Base-by-base conservation (phyloP, 2,797 vertebrate genomes). In the Cossypha niveicapilla region DNA sequence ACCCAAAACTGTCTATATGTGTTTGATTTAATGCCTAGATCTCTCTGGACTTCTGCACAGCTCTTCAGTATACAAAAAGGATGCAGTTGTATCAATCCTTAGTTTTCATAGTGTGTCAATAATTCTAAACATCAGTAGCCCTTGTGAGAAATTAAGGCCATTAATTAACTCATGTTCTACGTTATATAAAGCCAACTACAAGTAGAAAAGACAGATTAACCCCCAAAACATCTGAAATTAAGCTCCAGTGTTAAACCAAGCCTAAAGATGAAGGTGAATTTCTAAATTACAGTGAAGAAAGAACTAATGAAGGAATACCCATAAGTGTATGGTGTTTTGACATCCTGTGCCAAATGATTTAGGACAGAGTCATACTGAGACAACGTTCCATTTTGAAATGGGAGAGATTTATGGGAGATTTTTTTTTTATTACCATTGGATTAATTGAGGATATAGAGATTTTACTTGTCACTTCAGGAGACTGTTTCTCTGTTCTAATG, bases 141-240 rank as follows among this genome's bases (percentile, higher is more conserved):
- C 10, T 65, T 77, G 25, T 50, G 42, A 94, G 75, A 92, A 62
- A 61, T 50, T 67, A 90, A 94, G 32, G 19, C 18, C 57, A 45
- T 13, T 57, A 76, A 91, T 74, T 70, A 61, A 77, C 72, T 96
- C 47, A 79, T 83, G 25, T 88, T 95, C 23, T 93, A 48, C 35
- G 35, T 92, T 77, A 50, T 56, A 13, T 82, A 91, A 86, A 80
- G 8, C 30, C 66, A 96, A 35, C 35, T 93, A 41, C 57, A 61
- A 78, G 56, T 93, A 77, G 34, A 94, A 79, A 92, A 68, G 28
- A 53, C 47, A 73, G 19, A 21, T 14, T 61, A 35, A 66, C 45
- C 17, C 17, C 15, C 35, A 82, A 77, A 77, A 72, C 16, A 37
- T 62, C 51, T 86, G 41, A 76, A 63, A 75, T 57, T 68, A 84